Evolutionary conservation across 2,888 invertebrate genomes (phyloP), one percentile per base, ranked within the genome.

Genomic region (Ormyrus thymus): DNA sequence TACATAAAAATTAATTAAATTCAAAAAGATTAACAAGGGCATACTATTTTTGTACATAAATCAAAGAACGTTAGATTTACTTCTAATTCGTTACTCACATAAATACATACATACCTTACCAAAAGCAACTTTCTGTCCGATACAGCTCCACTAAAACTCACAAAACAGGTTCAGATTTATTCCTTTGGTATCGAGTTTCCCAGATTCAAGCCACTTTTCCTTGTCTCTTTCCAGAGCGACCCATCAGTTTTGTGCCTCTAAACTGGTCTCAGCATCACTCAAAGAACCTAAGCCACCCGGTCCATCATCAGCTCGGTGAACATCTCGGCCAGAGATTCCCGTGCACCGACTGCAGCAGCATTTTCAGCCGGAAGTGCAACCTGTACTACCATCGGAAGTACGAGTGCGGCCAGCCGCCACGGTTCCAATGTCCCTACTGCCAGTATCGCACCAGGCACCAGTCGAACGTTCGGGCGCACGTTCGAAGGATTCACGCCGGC

Each of bases 351-450:
- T 89, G 89, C 80, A 85, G 85, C 75, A 87, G 87, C 76, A 83
- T 85, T 15, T 89, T 89, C 82, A 88, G 86, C 15, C 84, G 88
- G 48, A 87, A 86, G 76, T 86, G 87, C 84, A 89, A 89, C 84
- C 84, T 87, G 48, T 87, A 86, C 15, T 75, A 79, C 11, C 81
- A 81, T 11, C 71, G 66, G 11, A 75, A 72, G 15, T 81, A 76
- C 62, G 78, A 81, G n/a, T 81, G 81, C 9, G 73, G 79, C 13
- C 74, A 77, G 15, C 71, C 70, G 46, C 77, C 80, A n/a, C 51
- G 77, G 4, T 80, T 66, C 50, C 71, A 64, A n/a, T 81, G 79
- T 55, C 78, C 79, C 45, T 80, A 73, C 29, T 90, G 90, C 80
- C 62, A 7, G 46, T 84, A 84, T 70, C 82, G 81, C 51, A 82